Evolutionary conservation across 1,140 invertebrate genomes (phyloP), one percentile per base, ranked within the genome.

Genomic region (Drosophila neocordata): DNA sequence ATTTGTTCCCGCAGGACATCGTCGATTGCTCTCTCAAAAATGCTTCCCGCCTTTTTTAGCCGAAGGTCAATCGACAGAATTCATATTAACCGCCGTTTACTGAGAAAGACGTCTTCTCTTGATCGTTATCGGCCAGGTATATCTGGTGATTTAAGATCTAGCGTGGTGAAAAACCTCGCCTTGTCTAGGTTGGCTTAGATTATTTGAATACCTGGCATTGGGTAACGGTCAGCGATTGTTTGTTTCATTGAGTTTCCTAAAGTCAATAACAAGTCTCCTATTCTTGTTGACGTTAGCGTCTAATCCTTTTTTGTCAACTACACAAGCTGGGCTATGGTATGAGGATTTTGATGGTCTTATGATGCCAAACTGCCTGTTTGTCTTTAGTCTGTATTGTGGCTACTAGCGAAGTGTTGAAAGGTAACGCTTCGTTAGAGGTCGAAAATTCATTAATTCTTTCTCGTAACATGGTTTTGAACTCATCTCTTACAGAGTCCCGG

Each of bases 171-270:
- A 15, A 35, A 20, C 44, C 34, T 52, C 11, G 44, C 60, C 37
- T 62, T 37, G 18, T 20, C 62, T 15, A 65, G 62, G 24, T 57
- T 56, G 20, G 24, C 53, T 37, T 62, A 27, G 35, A 61, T 56
- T 22, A 62, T 35, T 5, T 11, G 9, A 24, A 68, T 65, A 34
- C 53, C 48, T 9, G 63, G 37, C 44, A 52, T 62, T 11, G 58
- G 18, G 27, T 62, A 57, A 51, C 24, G 57, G 44, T 63, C 53
- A 8, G 38, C 6, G 9, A 69, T 63, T 12, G 22, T 24, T 63
- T 38, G 37, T 64, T 6, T 27, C 13, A 12, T 63, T 63, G 1
- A 51, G 41, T 62, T 52, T 62, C 4, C 48, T 15, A 18, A 51
- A 51, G 20, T 51, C 48, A 51, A 22, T 22, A 2, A 51, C 44